Evolutionary conservation across 92 coral and sea anemone species (phyloP), one percentile per base, ranked within the genome.

Genomic region (Epizoanthus ramosus): DNA sequence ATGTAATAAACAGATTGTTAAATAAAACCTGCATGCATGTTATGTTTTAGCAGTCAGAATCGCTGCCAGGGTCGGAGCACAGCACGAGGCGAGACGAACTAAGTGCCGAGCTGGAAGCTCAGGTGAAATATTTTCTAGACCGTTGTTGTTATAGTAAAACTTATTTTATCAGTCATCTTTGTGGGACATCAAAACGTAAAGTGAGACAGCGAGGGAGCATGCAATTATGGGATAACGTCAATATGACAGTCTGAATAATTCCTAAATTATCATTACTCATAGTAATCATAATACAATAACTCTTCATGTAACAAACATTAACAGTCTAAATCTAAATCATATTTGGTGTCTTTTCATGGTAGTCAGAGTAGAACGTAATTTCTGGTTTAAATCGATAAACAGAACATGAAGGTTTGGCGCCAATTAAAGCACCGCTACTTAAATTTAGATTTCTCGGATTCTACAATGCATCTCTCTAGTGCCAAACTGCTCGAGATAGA

Each of bases 101-200:
- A 22, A 91, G 90, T 59, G 92, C 98, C 25, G 98, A 95, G 64
- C 94, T 95, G 21, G 98, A 95, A 84, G 91, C 94, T 45, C 96
- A 95, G 95, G 98, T 95, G 87, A 22, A 77, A 60, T 8, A 41
- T 9, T 64, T 64, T 25, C 41, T 67, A 14, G 12, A 67, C 35
- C 72, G 6, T 67, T 67, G 19, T 67, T 33, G n/a, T 3, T 13
- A 15, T 67, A 18, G 3, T 28, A 67, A 28, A 28, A 14, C 72
- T 0, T 50, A 15, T 50, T 50, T 50, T 50, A 9, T 6, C 2
- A 50, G n/a, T n/a, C n/a, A 43, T 43, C 8, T 43, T 43, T 43
- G 12, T 43, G 50, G 50, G 50, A 43, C 50, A 43, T 43, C 50
- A 43, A 43, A 8, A 43, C 50, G 10, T 43, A 43, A 43, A 43